Percentiles rank a stretch among this genome's conserved stretches.
Conservation (phyloP, 2,113 vertebrate genomes). For the Tachysurus vachellii region DNA sequence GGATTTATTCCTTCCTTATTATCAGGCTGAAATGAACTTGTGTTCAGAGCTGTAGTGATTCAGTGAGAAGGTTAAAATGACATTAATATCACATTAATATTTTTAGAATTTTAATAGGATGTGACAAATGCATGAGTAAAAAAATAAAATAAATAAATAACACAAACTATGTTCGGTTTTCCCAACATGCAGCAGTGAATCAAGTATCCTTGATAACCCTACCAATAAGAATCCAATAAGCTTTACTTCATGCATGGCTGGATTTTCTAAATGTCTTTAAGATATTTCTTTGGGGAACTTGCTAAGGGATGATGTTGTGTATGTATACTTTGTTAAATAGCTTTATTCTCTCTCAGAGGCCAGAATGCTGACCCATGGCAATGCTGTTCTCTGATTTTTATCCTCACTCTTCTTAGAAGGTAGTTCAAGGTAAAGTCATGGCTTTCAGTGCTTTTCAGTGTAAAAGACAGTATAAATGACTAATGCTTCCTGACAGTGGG, state of each 20-base stretch:
- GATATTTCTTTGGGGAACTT: background rate
- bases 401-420: background rate
- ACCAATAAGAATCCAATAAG: background rate
- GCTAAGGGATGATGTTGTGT: background rate
- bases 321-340: background rate
- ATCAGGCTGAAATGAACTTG: background rate
- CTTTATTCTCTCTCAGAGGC: background rate
- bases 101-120: background rate
- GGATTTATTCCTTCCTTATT: background rate
- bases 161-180: background rate
- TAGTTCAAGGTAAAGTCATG: slow-evolving; percentile 16
- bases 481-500: slow-evolving; percentile 11
- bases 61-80: background rate
- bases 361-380: background rate
- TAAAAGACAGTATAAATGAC: background rate
- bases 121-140: background rate
- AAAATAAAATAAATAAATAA: background rate
- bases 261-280: background rate
- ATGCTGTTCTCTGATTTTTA: background rate
- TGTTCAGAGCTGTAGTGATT: background rate
- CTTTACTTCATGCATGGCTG: background rate
- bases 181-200: background rate
- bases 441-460: slow-evolving; percentile 3
- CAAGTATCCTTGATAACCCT: background rate
- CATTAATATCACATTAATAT: background rate